Conservation (phyloP, 2,113 vertebrate genomes). For the Silurus meridionalis region DNA sequence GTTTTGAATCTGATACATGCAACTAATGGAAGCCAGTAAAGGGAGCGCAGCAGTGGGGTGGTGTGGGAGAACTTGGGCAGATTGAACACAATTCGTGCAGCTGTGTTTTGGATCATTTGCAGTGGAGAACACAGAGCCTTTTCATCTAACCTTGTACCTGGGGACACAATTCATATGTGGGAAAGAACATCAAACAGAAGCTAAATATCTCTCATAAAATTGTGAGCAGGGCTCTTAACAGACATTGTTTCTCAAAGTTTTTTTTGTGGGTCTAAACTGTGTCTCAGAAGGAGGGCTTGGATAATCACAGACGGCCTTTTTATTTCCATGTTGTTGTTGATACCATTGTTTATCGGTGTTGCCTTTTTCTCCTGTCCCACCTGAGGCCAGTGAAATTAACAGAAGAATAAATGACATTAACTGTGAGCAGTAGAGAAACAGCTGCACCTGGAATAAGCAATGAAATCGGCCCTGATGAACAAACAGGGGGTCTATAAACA, state of each 20-base stretch:
- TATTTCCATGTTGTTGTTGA: constrained; percentile 65
- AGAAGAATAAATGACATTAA: constrained; percentile 76
- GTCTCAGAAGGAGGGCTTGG: constrained; percentile 52
- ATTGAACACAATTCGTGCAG: too few relatives aligned
- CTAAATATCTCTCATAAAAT: constrained; percentile 51
- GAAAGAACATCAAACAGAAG: constrained; percentile 2
- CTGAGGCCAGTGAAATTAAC: constrained; percentile 74
- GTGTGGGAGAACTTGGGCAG: too few relatives aligned
- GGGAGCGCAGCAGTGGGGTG: too few relatives aligned
- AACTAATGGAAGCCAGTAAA: too few relatives aligned
- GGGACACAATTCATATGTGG: constrained; percentile 11
- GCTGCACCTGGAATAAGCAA: constrained; percentile 72
- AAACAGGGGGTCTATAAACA: constrained; percentile 64
- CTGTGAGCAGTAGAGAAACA: constrained; percentile 69
- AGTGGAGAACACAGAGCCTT: not conserved
- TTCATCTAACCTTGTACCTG: constrained; percentile 5
- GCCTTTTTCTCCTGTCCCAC: constrained; percentile 62
- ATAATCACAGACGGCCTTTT: constrained; percentile 63
- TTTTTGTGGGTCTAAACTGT: constrained; percentile 53
- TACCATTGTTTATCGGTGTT: constrained; percentile 42
- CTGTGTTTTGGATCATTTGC: too few relatives aligned
- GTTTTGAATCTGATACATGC: too few relatives aligned
- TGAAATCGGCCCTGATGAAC: constrained; percentile 69
- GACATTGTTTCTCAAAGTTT: constrained; percentile 61
- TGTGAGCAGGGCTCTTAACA: constrained; percentile 45